Evolutionary conservation across 2,888 invertebrate genomes (phyloP), one percentile per base, ranked within the genome.

Genomic region (Anorthoa munda): DNA sequence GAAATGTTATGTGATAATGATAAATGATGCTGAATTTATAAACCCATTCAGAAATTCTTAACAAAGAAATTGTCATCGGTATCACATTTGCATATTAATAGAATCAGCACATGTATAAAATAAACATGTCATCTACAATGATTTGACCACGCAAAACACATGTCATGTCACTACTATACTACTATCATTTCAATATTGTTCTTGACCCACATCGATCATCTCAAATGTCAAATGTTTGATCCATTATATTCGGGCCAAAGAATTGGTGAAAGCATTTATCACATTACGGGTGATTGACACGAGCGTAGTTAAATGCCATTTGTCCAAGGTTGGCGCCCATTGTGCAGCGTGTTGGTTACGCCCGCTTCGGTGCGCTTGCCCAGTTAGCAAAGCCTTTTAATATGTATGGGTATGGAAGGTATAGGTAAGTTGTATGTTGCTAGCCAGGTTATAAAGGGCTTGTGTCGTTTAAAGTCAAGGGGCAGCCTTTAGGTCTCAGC

Each of bases 141-240:
- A 39, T 39, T 60, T 66, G 59, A 72, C 72, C 55, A 81, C 72
- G 50, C 63, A 11, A 73, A 77, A 60, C 65, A 58, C 66, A 84
- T 59, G 79, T 84, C 64, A 63, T 39, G 39, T 39, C 39, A 39
- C 39, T 39, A 39, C 26, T 26, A 26, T 26, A 26, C 51, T 76
- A 12, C 18, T 69, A 78, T 81, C 61, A 76, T 64, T 80, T 75
- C 77, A 86, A 70, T 74, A 46, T 84, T 87, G 90, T 87, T 91
- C 95, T 95, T 95, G 95, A 95, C 95, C 95, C 80, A 93, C 88
- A 92, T 93, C 82, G 83, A 89, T 91, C 88, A 89, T 86, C 85
- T 86, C 82, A 94, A 94, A 95, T 95, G 93, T 88, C 93, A 93
- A 92, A 90, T 87, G 89, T 89, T 90, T 90, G 92, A 91, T 90